Base-by-base conservation (phyloP, 2,888 invertebrate genomes). In the Hedya salicella region DNA sequence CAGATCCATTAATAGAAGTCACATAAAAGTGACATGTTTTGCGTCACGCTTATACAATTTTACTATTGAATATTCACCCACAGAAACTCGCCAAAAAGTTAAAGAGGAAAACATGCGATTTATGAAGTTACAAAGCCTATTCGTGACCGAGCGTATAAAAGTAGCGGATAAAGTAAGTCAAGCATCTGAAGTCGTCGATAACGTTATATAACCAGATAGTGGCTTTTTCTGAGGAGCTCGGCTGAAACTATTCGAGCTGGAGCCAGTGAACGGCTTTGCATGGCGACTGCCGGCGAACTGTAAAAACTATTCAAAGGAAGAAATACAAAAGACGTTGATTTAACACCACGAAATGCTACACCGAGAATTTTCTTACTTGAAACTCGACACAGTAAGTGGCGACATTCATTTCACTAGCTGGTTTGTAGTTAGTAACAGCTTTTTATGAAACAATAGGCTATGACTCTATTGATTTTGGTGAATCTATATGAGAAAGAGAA, bases 151-250 rank as follows among this genome's bases (percentile, higher is more conserved):
- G 16, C 42, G 42, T 30, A 17, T 30, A 30, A 49, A 40, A 42
- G 32, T n/a, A 40, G 48, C 40, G 32, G 40, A 49, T 49, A 50
- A 42, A 49, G 57, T 49, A 50, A 64, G 42, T 57, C 19, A 42
- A 57, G 32, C 42, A 40, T 56, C 14, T 44, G 40, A 56, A 49
- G 49, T 50, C 63, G 46, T 48, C 21, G 46, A 21, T 53, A 40
- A 42, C 56, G 49, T 64, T 64, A 64, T 63, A 42, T 50, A 56
- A 63, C 56, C 25, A 50, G 56, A 64, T 48, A 53, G 54, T 56
- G 6, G 40, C 30, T 42, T 50, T n/a, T 50, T 25, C 48, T 36
- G 14, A 19, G 56, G 25, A 52, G 32, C 42, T 32, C 44, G 11
- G 19, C 62, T 6, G 52, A 50, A 63, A 40, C 63, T 32, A 40